phyloP scores from a whole-genome alignment of 2,113 vertebrate species.

The Spermophilus dauricus region DNA sequence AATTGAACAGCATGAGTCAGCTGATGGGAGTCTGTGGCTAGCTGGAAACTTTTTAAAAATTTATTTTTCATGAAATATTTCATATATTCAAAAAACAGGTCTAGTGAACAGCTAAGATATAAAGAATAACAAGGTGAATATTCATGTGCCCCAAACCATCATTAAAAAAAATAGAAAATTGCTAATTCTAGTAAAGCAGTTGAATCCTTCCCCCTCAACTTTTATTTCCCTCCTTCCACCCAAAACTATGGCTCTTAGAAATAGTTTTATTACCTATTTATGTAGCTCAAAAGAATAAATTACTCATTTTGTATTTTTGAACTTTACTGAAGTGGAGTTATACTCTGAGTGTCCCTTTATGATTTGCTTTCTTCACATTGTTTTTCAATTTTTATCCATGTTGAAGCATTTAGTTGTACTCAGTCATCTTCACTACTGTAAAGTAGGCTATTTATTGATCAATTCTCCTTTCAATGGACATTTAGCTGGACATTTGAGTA shows the following conservation, averaged over 20 bases:
- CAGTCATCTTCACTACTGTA: background rate
- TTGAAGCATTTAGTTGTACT: background rate
- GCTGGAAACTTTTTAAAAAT: slow-evolving; percentile 64
- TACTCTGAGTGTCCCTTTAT: background rate
- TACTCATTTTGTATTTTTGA: background rate
- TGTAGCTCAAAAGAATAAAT: background rate
- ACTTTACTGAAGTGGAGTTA: background rate
- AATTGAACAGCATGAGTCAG: slow-evolving; percentile 56
- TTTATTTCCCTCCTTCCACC: background rate
- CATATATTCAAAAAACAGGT: background rate
- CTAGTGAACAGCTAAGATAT: background rate
- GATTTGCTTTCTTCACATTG: background rate
- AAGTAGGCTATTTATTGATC: background rate
- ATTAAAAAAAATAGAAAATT: slow-evolving; percentile 34
- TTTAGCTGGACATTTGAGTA: background rate
- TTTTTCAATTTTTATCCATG: background rate
- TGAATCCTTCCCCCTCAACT: background rate
- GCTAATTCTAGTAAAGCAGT: background rate
- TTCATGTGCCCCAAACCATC: background rate
- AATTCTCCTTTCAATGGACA: background rate
- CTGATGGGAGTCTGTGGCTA: slow-evolving; percentile 42
- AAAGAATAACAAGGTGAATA: slow-evolving; percentile 40
- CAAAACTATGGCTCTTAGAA: background rate
- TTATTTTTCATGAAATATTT: slow-evolving; percentile 54
- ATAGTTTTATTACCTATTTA: background rate